Percentiles rank a stretch among this genome's conserved stretches.
Evolutionary conservation across 2,888 invertebrate genomes (phyloP).

Genomic region (Julus scanicus): DNA sequence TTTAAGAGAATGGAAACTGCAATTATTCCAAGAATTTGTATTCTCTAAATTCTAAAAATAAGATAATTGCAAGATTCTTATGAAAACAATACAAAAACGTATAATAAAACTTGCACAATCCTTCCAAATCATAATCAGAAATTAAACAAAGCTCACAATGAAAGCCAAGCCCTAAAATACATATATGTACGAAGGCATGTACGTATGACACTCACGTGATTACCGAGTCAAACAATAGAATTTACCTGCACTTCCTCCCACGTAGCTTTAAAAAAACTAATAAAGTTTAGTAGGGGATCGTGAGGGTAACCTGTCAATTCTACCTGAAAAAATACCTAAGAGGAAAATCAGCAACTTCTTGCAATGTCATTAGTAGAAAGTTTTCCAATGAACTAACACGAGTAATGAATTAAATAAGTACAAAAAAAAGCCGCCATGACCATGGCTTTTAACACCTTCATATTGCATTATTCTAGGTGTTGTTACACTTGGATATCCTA

Average conservation of each 20-base stretch:
- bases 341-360: not conserved
- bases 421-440: not conserved
- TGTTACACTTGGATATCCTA: not conserved
- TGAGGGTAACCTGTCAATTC: not conserved
- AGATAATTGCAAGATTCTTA: too few species aligned
- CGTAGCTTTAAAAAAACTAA: not conserved
- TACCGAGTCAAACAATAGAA: not conserved
- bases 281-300: not conserved
- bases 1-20: too few species aligned
- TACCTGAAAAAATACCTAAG: not conserved
- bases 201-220: not conserved
- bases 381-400: not conserved
- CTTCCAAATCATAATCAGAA: not conserved
- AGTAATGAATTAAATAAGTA: not conserved
- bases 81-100: not conserved
- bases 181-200: too few species aligned
- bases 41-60: too few species aligned
- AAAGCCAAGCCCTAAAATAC: not conserved
- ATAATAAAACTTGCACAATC: not conserved
- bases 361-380: not conserved
- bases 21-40: too few species aligned
- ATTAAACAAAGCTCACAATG: not conserved
- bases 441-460: not conserved
- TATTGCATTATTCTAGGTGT: not conserved
- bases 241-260: not conserved